Evolutionary conservation across 2,888 invertebrate genomes (phyloP).

Genomic region (Julus scanicus): DNA sequence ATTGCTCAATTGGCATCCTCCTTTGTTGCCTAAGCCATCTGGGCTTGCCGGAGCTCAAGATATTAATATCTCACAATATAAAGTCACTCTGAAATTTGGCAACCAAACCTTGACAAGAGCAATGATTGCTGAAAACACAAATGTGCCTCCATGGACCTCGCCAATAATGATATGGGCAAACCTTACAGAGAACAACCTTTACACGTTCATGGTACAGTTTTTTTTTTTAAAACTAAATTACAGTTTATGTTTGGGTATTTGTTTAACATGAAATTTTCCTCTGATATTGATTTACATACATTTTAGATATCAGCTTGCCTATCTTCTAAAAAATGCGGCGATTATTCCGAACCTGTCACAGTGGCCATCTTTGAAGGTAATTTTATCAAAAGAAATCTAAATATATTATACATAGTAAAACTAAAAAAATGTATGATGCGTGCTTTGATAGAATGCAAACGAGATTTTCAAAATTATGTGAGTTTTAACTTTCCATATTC

Average conservation of each 20-base stretch:
- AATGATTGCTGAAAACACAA: slow-evolving; percentile 22
- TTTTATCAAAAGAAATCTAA: background rate
- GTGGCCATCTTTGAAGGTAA: slow-evolving; percentile 53
- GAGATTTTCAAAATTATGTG: background rate
- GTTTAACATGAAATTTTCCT: background rate
- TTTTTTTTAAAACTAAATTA: background rate
- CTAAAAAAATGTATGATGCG: too few species aligned
- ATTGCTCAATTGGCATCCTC: slow-evolving; percentile 47
- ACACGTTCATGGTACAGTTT: slow-evolving; percentile 47
- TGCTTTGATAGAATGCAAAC: too few species aligned
- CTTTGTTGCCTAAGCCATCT: slow-evolving; percentile 20
- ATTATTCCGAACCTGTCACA: slow-evolving; percentile 46
- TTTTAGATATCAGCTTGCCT: slow-evolving; percentile 50
- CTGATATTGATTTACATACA: background rate
- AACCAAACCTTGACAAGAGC: background rate
- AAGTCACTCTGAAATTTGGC: slow-evolving; percentile 24
- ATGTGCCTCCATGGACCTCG: background rate
- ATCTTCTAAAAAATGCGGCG: slow-evolving; percentile 42
- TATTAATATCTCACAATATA: slow-evolving; percentile 41
- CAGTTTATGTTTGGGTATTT: background rate
- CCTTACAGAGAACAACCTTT: slow-evolving; percentile 46
- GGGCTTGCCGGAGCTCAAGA: slow-evolving; percentile 22
- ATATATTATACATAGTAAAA: too few species aligned
- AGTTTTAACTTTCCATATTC: background rate
- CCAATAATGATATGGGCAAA: slow-evolving; percentile 52